Percentiles rank a stretch among this genome's conserved stretches.
These are phyloP conservation scores for Pseudorhiza aurosa DNA, from an alignment of 30 jellyfish, hydroid and myxozoan species.

Conservation along the genomic window DNA sequence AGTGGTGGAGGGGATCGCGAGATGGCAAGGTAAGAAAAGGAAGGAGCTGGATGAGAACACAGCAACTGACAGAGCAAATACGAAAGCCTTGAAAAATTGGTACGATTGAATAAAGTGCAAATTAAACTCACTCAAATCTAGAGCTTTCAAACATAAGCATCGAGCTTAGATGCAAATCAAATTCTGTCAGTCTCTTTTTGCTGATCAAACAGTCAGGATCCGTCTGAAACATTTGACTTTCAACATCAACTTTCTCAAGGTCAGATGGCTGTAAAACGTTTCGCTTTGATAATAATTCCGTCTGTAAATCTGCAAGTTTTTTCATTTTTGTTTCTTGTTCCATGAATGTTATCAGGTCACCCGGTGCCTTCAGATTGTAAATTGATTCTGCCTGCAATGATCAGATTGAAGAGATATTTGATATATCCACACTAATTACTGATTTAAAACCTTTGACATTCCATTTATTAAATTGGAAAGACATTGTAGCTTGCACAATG, in stretches of 20 bases:
- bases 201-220: constrained; percentile 85
- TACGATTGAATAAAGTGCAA: too few species aligned
- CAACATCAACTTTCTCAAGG: constrained; percentile 77
- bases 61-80: too few species aligned
- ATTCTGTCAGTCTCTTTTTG: constrained; percentile 78
- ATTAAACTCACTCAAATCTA: constrained; percentile 59
- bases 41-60: too few species aligned
- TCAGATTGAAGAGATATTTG: too few species aligned
- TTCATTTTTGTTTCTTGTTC: constrained; percentile 81
- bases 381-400: constrained; percentile 77
- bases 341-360: constrained; percentile 85
- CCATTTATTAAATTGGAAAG: neutral
- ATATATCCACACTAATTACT: neutral
- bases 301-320: constrained; percentile 66
- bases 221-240: constrained; percentile 69
- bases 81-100: too few species aligned
- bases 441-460: neutral
- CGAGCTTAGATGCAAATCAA: constrained; percentile 90
- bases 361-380: constrained; percentile 78
- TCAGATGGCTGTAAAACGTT: constrained; percentile 85
- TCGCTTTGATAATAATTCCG: constrained; percentile 74
- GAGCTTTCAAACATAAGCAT: constrained; percentile 72
- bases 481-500: neutral
- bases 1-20: too few species aligned
- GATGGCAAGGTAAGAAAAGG: too few species aligned